Conservation (phyloP, 2,113 vertebrate species). For the Sebastes fasciatus region DNA sequence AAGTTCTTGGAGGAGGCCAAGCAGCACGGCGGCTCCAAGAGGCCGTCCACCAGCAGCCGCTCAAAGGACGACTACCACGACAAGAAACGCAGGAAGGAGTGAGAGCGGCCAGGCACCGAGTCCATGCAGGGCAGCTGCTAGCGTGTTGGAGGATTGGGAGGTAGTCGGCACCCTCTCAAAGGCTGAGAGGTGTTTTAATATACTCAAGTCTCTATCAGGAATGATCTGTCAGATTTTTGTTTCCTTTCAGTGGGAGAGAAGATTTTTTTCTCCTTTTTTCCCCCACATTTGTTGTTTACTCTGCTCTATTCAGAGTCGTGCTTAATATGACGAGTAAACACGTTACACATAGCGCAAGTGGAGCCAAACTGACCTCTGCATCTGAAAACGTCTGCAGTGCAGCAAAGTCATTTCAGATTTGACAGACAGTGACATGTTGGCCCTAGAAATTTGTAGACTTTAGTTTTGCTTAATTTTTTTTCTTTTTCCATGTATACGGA, state of each 20-base stretch:
- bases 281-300: too few species aligned
- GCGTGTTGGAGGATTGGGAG: neutral
- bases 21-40: conserved; percentile 96
- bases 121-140: neutral
- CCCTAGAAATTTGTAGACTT: conserved; percentile 21
- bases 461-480: neutral
- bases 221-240: too few species aligned
- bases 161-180: neutral
- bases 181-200: too few species aligned
- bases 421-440: neutral
- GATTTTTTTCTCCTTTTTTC: too few species aligned
- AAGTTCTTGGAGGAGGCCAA: conserved; percentile 99
- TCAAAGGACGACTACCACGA: conserved; percentile 97
- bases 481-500: conserved; percentile 19
- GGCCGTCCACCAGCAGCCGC: conserved; percentile 92
- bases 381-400: too few species aligned
- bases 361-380: too few species aligned
- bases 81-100: conserved; percentile 98
- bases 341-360: too few species aligned
- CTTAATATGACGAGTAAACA: too few species aligned
- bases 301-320: too few species aligned
- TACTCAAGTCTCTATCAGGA: too few species aligned
- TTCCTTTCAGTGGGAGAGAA: too few species aligned
- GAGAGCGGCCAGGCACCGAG: conserved; percentile 34
- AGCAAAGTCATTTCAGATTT: too few species aligned